phyloP scores from a whole-genome alignment of 2,113 vertebrate genomes.

The Sitta europaea region DNA sequence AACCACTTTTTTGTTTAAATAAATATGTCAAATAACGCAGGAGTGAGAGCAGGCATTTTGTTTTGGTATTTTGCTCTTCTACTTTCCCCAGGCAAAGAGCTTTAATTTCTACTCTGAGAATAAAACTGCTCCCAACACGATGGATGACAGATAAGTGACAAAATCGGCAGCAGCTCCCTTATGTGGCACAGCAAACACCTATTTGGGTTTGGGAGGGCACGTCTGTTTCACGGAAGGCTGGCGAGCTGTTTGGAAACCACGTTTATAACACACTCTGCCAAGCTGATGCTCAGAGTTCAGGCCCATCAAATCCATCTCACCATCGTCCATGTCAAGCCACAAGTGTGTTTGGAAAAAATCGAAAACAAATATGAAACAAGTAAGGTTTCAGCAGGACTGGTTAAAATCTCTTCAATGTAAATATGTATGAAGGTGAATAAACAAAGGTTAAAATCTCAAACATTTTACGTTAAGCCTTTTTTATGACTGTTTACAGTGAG shows the following conservation, averaged over 20 bases:
- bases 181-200: slow-evolving; percentile 43
- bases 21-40: slow-evolving; percentile 64
- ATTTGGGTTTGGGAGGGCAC: slow-evolving; percentile 59
- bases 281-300: slow-evolving; percentile 62
- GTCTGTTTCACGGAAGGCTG: slow-evolving; percentile 52
- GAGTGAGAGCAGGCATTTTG: slow-evolving; percentile 25
- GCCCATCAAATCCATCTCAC: slow-evolving; percentile 69
- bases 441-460: slow-evolving; percentile 59
- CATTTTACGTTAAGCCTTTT: slow-evolving; percentile 40
- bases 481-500: slow-evolving; percentile 20
- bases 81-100: slow-evolving; percentile 51
- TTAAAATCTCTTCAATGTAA: slow-evolving; percentile 63
- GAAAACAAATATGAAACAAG: slow-evolving; percentile 67
- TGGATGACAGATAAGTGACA: slow-evolving; percentile 59
- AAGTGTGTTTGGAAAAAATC: slow-evolving; percentile 66
- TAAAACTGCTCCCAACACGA: slow-evolving; percentile 53
- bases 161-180: slow-evolving; percentile 46
- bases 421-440: slow-evolving; percentile 65
- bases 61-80: slow-evolving; percentile 61
- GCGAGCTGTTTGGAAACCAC: slow-evolving; percentile 63
- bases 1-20: slow-evolving; percentile 58
- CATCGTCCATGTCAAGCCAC: slow-evolving; percentile 67
- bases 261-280: slow-evolving; percentile 58
- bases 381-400: slow-evolving; percentile 63
- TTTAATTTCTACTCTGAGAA: slow-evolving; percentile 67